Conservation (phyloP, 2,113 vertebrate species). For the Clupea harengus region DNA sequence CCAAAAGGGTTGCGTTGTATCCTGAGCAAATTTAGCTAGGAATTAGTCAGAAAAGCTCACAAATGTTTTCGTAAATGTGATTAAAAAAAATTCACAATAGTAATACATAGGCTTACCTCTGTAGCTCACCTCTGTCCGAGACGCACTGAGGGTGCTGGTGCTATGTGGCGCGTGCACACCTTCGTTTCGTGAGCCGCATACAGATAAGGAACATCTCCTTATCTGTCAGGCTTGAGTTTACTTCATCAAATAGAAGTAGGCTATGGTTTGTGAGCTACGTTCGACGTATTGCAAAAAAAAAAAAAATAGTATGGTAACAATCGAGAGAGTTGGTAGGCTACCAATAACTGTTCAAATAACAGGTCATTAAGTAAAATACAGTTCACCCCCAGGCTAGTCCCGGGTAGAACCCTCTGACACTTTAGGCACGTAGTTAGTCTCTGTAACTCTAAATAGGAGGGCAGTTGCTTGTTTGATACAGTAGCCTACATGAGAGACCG, state of each 20-base stretch:
- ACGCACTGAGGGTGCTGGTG: neutral
- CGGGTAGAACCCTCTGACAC: neutral
- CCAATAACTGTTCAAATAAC: neutral
- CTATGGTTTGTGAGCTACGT: neutral
- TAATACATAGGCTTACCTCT: neutral
- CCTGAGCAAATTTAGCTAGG: neutral
- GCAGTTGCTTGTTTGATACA: neutral
- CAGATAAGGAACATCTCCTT: neutral
- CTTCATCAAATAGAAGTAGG: neutral
- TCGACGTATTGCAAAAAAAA: neutral
- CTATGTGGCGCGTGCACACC: conserved; percentile 2
- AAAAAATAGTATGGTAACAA: neutral
- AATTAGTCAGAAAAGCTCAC: neutral
- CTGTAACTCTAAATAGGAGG: neutral
- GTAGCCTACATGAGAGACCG: neutral
- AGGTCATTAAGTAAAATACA: neutral
- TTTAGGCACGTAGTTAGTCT: neutral
- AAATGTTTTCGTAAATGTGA: neutral
- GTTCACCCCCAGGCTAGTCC: neutral
- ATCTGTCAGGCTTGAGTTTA: neutral
- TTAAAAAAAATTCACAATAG: neutral
- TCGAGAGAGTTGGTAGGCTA: neutral
- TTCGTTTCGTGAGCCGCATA: neutral
- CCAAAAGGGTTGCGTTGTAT: neutral
- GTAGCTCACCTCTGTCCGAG: neutral